These are phyloP conservation scores for Octonoba sinensis DNA, from an alignment of 2,888 invertebrate species.

Conservation along the genomic window DNA sequence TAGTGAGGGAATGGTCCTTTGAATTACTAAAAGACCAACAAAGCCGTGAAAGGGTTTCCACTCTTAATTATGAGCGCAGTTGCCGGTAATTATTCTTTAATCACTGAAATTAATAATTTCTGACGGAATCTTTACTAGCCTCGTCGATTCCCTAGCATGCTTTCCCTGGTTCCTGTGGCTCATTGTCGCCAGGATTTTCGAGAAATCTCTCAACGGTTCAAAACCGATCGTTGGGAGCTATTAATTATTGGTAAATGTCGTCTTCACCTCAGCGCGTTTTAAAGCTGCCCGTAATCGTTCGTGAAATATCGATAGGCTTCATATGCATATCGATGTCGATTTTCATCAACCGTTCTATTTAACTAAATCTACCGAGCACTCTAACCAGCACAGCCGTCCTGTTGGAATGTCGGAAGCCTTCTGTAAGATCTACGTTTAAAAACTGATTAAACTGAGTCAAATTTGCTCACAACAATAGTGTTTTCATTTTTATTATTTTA, in stretches of 20 bases:
- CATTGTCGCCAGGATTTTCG: too few relatives aligned
- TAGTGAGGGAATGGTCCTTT: not conserved
- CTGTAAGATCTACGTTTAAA: too few relatives aligned
- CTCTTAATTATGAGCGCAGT: conserved; percentile 30
- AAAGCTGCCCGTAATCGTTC: conserved; percentile 10
- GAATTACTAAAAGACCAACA: conserved; percentile 6
- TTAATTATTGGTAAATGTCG: conserved; percentile 37
- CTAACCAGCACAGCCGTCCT: too few relatives aligned
- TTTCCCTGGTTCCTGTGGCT: too few relatives aligned
- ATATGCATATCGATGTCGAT: not conserved
- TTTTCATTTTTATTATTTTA: too few relatives aligned
- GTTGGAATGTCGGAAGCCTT: too few relatives aligned
- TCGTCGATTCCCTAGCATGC: too few relatives aligned
- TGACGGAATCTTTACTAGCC: conserved; percentile 17
- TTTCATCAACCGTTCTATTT: too few relatives aligned
- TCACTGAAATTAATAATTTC: conserved; percentile 46
- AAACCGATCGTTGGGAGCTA: not conserved
- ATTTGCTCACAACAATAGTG: too few relatives aligned
- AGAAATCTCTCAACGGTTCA: conserved; percentile 14
- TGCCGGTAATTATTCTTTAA: conserved; percentile 18
- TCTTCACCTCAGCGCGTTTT: conserved; percentile 1
- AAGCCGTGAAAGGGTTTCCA: not conserved
- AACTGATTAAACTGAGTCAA: too few relatives aligned
- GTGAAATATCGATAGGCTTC: conserved; percentile 30
- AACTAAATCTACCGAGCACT: too few relatives aligned